A percentile compares a stretch with the other conserved stretches of the same genome.
These are phyloP conservation scores for Cinclus mexicanus DNA, from an alignment of 2,113 vertebrate genomes.

Conservation along the genomic window DNA sequence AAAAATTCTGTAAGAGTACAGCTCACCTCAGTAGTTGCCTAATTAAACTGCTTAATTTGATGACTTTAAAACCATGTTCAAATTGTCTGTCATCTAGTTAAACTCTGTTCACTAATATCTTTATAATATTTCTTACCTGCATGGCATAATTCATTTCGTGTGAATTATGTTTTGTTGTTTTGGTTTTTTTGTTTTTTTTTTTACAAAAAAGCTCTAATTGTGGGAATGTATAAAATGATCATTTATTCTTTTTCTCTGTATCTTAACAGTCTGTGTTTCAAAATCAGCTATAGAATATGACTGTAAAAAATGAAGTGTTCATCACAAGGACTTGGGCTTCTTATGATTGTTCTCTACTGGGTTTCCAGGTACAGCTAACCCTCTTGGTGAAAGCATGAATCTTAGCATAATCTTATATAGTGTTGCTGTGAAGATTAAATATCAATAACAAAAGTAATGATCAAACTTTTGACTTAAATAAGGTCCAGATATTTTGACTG, in stretches of 20 bases:
- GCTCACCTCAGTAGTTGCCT: background rate
- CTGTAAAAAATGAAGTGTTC: background rate
- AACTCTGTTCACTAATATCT: background rate
- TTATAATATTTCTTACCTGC: background rate
- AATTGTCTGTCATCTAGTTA: background rate
- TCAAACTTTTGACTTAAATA: background rate
- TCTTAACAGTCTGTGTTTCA: background rate
- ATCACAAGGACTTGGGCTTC: background rate
- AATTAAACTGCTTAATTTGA: background rate
- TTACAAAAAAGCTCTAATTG: background rate
- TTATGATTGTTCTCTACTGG: background rate
- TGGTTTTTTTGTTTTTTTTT: background rate
- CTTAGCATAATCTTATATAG: background rate
- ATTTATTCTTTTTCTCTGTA: background rate
- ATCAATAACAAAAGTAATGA: background rate
- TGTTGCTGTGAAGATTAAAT: background rate
- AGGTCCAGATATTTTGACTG: background rate
- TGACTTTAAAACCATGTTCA: background rate
- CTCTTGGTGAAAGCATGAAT: background rate
- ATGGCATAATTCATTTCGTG: background rate
- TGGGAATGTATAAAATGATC: background rate
- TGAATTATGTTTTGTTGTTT: background rate
- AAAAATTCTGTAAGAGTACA: background rate
- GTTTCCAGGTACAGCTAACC: background rate
- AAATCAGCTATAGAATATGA: background rate